Evolutionary conservation across 2,113 vertebrate genomes (phyloP).

Genomic region (Oncorhynchus tshawytscha): DNA sequence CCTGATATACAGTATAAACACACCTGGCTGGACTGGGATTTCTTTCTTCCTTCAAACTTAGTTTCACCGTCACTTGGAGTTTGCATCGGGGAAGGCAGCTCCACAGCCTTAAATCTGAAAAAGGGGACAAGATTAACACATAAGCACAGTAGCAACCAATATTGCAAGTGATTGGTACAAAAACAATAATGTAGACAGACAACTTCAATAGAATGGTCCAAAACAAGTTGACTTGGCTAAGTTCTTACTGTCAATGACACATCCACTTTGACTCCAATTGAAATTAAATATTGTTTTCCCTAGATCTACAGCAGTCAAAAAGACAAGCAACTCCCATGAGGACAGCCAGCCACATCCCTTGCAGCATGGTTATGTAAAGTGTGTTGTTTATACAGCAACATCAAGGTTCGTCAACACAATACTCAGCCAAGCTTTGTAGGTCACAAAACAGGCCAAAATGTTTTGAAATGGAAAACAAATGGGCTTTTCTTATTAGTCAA

Average conservation of each 20-base stretch:
- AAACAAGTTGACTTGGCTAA: neutral
- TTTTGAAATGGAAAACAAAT: slow-evolving; percentile 2
- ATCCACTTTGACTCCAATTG: neutral
- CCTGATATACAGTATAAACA: neutral
- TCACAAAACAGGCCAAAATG: neutral
- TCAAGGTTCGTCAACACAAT: slow-evolving; percentile 31
- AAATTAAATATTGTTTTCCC: neutral
- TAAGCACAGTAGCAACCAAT: neutral
- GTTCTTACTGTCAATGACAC: neutral
- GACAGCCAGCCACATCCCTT: neutral
- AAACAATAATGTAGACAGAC: neutral
- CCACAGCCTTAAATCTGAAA: slow-evolving; percentile 58
- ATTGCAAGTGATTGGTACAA: neutral
- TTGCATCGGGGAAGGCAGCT: slow-evolving; percentile 48
- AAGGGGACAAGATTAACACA: slow-evolving; percentile 30
- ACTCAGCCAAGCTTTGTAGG: neutral
- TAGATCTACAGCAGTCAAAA: neutral
- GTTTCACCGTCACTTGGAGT: slow-evolving; percentile 53
- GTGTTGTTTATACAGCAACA: slow-evolving; percentile 39
- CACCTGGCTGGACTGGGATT: slow-evolving; percentile 61
- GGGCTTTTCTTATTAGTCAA: too few species aligned
- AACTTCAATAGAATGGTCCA: neutral
- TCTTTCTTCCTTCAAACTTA: slow-evolving; percentile 58
- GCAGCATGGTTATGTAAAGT: slow-evolving; percentile 16
- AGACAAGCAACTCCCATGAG: neutral